These are phyloP conservation scores for Zaprionus ornatus DNA, from an alignment of 1,140 invertebrate genomes.

Conservation along the genomic window DNA sequence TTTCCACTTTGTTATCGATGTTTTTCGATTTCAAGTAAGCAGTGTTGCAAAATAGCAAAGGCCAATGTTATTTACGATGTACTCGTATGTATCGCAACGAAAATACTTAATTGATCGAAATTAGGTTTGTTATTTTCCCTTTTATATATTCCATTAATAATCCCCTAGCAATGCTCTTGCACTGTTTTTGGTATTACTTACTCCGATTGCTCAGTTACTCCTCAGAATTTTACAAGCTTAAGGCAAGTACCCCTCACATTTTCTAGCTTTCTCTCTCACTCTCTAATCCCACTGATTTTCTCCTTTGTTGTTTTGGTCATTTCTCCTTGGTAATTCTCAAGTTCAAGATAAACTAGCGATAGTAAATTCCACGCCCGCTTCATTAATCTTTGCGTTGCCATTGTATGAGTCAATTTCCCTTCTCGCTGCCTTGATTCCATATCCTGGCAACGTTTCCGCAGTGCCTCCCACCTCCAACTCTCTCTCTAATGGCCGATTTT, in stretches of 20 bases:
- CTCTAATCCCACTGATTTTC: neutral
- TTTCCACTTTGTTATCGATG: neutral
- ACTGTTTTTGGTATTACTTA: too few species aligned
- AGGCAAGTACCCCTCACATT: too few species aligned
- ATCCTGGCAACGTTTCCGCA: constrained; percentile 55
- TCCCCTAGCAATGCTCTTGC: too few species aligned
- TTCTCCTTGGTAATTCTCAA: neutral
- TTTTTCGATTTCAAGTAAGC: neutral
- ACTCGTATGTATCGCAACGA: too few species aligned
- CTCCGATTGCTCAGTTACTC: too few species aligned
- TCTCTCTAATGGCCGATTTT: constrained; percentile 60
- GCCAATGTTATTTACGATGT: too few species aligned
- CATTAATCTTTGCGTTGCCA: constrained; percentile 34
- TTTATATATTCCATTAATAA: too few species aligned
- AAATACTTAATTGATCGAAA: too few species aligned
- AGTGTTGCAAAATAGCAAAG: neutral
- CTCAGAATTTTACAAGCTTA: too few species aligned
- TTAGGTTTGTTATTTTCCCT: too few species aligned
- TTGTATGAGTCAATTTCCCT: constrained; percentile 59
- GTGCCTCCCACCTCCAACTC: constrained; percentile 19
- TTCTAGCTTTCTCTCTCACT: too few species aligned
- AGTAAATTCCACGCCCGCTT: neutral
- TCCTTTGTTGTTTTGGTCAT: neutral
- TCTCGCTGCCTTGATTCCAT: constrained; percentile 1
- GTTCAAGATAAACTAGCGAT: neutral